Base-by-base conservation (phyloP, 2,888 invertebrate species). In the Polyploca ridens region DNA sequence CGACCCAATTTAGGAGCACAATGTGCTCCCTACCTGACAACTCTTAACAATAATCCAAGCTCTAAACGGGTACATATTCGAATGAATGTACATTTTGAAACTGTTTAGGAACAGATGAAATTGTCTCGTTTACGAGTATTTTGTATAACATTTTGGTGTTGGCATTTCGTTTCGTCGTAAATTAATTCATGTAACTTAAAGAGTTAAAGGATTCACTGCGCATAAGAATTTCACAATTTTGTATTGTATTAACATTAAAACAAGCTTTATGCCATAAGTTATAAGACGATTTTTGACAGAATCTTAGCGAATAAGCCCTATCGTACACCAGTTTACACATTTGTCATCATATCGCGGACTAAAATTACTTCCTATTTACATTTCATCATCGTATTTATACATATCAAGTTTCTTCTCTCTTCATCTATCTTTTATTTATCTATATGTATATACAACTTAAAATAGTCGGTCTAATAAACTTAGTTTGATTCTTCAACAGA, bases 21-120 rank as follows among this genome's bases (percentile, higher is more conserved):
- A 67, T 74, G 69, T 58, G 62, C 68, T 69, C 63, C 61, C 64
- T 69, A 67, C 64, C 69, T 70, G 67, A 69, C 68, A 72, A 74
- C 69, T 69, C 72, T 54, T 54, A 19, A 71, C 68, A 71, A 72
- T 74, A 77, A 72, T 74, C 69, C 62, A 49, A 58, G 63, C 63
- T 71, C 69, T 80, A 76, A 76, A 75, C 66, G 65, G 67, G 69
- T 63, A 69, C 67, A 63, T 65, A 69, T 74, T 61, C 38, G 41
- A 64, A 69, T 62, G 68, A 73, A 69, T 70, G 62, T 64, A 64
- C 66, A 67, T 46, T 62, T 63, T 54, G 35, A 63, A 58, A 63
- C 61, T 54, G 64, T 66, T 70, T 64, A 62, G 57, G 62, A 63
- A 44, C 58, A 46, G 69, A 19, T 57, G 62, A 62, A 73, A 64